These are phyloP conservation scores for Pinctada fucata DNA, from an alignment of 2,888 invertebrate genomes.

Conservation along the genomic window DNA sequence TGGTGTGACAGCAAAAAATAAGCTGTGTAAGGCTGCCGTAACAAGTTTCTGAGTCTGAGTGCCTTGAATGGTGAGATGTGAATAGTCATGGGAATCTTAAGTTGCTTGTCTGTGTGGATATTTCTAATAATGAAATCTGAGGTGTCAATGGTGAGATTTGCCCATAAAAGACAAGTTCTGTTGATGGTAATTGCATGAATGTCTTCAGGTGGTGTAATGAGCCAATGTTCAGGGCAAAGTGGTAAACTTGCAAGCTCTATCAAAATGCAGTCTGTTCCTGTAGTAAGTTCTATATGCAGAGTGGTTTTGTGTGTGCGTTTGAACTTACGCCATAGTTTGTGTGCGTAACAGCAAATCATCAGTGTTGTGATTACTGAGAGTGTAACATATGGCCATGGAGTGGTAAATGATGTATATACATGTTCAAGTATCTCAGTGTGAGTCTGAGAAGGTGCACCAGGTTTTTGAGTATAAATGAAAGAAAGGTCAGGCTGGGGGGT, in stretches of 20 bases:
- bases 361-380: conserved; percentile 14
- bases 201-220: conserved; percentile 15
- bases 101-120: neutral
- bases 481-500: conserved; percentile 8
- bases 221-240: conserved; percentile 30
- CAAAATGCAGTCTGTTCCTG: conserved; percentile 21
- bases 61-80: conserved; percentile 11
- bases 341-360: conserved; percentile 6
- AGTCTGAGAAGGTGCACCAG: neutral
- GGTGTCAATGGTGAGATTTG: too few species aligned
- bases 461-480: neutral
- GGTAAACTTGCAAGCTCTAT: conserved; percentile 20
- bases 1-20: conserved; percentile 19
- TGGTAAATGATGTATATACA: conserved; percentile 22
- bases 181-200: conserved; percentile 9
- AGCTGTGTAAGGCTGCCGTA: conserved; percentile 15
- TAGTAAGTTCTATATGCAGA: conserved; percentile 23
- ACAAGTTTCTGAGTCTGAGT: neutral
- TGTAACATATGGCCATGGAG: conserved; percentile 30
- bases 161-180: conserved; percentile 5
- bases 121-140: conserved; percentile 9
- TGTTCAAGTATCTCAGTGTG: neutral
- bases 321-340: conserved; percentile 15
- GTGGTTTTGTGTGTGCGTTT: too few species aligned
- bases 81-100: neutral